Conservation (phyloP, 2,888 invertebrate genomes). For the Acholoe squamosa region DNA sequence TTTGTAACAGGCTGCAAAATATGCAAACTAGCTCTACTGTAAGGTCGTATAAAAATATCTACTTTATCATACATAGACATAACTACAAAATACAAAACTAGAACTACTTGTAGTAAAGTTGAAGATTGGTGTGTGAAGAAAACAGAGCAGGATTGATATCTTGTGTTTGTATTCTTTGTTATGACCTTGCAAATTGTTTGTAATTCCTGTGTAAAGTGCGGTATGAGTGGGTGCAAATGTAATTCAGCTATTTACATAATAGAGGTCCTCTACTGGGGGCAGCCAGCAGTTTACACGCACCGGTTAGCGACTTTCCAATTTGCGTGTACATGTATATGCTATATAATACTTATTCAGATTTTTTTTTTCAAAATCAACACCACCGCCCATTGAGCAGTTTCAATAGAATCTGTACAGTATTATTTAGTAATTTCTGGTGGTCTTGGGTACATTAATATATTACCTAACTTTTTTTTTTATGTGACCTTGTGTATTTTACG, state of each 20-base stretch:
- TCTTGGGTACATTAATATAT: too few relatives aligned
- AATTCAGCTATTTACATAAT: neutral
- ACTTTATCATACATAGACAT: conserved; percentile 45
- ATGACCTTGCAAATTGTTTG: neutral
- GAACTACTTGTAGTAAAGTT: neutral
- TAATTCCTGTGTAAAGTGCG: neutral
- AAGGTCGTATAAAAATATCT: conserved; percentile 57
- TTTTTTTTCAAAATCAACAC: too few relatives aligned
- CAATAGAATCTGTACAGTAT: too few relatives aligned
- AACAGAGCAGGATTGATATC: neutral
- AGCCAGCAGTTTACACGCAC: neutral
- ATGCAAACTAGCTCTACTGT: conserved; percentile 47
- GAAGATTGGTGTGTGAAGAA: neutral
- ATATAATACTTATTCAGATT: too few relatives aligned
- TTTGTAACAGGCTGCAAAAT: conserved; percentile 43
- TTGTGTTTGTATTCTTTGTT: neutral
- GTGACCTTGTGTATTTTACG: too few relatives aligned
- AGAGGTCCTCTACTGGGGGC: neutral
- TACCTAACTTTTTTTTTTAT: too few relatives aligned
- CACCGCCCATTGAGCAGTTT: too few relatives aligned
- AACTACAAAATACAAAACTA: conserved; percentile 56
- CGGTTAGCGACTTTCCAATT: too few relatives aligned
- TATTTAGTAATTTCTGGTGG: too few relatives aligned
- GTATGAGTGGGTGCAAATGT: neutral
- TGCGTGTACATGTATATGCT: too few relatives aligned